Base-by-base conservation (phyloP, 2,888 invertebrate species). In the Chymomyza fuscimana region DNA sequence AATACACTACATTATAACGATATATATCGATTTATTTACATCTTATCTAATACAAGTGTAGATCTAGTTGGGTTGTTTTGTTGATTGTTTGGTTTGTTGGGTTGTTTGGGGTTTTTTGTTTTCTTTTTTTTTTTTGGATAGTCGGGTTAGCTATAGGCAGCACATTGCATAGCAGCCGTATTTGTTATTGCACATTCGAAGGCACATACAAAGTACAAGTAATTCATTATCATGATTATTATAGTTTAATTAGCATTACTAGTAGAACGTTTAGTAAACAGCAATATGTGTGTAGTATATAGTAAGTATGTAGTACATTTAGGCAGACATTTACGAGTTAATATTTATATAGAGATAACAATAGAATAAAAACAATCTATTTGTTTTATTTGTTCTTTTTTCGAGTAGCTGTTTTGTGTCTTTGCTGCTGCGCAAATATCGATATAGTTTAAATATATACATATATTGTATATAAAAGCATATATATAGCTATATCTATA, bases 401-500 rank as follows among this genome's bases (percentile, higher is more conserved):
- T 25, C 25, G 25, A 25, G 25, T 25, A 25, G 65, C 16, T 71
- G 51, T 70, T 70, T 83, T 65, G 59, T 62, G 63, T 67, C 65
- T 16, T 63, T 66, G 67, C 67, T 72, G 67, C 73, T 71, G 76
- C 78, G 73, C 75, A 84, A 84, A 85, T 85, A 81, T 82, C 69
- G 81, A 70, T 69, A 74, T 70, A 32, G 12, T 32, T 70, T 66
- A 59, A 61, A 59, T 82, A 74, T 65, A 60, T 72, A 67, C 63
- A 60, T 65, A 29, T 76, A 25, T 73, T 52, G 16, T 67, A 67
- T 72, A 58, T 69, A 46, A 46, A 54, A 70, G 25, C 19, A 15
- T 74, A 58, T 58, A 12, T 58, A 12, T 22, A 58, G 29, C 50
- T 60, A 59, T 58, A 58, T 50, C 51, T 63, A 63, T 16, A 52